Evolutionary conservation across 1,140 invertebrate species (phyloP).

Genomic region (Sitobion miscanthi): DNA sequence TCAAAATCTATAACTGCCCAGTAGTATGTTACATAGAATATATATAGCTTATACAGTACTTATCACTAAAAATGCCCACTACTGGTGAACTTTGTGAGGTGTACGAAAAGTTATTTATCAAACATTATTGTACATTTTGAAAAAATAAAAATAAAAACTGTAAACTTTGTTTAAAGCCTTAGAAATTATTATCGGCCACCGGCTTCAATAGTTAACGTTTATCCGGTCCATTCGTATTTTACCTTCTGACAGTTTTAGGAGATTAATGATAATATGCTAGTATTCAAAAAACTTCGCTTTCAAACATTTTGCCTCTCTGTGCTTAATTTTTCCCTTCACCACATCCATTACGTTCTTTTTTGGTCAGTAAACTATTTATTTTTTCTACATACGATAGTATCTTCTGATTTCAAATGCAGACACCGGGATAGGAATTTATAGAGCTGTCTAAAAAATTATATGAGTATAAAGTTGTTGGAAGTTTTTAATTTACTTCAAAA

Average conservation of each 20-base stretch:
- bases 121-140: background rate
- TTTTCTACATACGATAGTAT: background rate
- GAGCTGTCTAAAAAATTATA: background rate
- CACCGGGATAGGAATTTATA: background rate
- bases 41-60: no score
- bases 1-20: background rate
- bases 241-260: constrained; percentile 6
- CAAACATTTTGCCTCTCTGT: background rate
- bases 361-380: background rate
- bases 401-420: background rate
- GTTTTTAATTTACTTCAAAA: background rate
- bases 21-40: background rate
- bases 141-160: background rate
- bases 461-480: background rate
- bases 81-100: background rate
- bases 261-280: constrained; percentile 33
- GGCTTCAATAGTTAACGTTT: background rate
- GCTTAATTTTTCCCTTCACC: background rate
- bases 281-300: background rate
- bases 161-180: background rate
- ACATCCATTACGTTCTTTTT: background rate
- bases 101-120: background rate
- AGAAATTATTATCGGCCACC: background rate
- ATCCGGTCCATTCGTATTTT: background rate
- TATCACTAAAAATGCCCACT: background rate